These are phyloP conservation scores for Aix galericulata DNA, from an alignment of 2,113 vertebrate genomes.

Conservation along the genomic window DNA sequence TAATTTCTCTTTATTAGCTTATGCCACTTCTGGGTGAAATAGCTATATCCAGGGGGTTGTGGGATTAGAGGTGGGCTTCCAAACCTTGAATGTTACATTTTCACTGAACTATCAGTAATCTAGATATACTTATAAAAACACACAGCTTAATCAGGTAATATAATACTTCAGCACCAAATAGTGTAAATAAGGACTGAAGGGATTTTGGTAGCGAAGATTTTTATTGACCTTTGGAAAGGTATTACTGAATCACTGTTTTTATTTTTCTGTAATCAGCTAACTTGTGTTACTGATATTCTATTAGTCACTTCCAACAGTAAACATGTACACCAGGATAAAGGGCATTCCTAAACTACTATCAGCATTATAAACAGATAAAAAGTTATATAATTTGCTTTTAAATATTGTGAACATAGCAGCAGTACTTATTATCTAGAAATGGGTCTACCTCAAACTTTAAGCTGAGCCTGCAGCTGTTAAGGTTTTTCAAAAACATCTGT, in stretches of 20 bases:
- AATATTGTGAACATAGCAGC: not conserved
- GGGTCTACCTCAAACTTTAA: not conserved
- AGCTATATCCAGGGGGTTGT: not conserved
- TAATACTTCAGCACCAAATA: not conserved
- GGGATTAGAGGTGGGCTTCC: not conserved
- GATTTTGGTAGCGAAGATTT: slow-evolving; percentile 11
- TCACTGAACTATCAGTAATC: not conserved
- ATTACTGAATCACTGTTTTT: not conserved
- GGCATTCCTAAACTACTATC: not conserved
- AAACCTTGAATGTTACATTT: not conserved
- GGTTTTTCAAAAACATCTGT: not conserved
- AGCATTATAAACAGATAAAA: not conserved
- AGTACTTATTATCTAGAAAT: not conserved
- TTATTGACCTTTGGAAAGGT: not conserved
- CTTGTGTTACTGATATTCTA: not conserved
- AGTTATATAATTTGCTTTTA: not conserved
- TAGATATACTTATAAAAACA: not conserved
- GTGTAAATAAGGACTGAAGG: not conserved
- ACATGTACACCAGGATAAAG: not conserved
- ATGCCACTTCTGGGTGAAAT: not conserved
- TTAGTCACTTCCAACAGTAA: not conserved
- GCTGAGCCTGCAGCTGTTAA: not conserved
- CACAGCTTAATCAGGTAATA: not conserved
- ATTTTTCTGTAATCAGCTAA: not conserved
- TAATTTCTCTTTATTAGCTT: not conserved